Evolutionary conservation across 2,888 invertebrate species (phyloP).

Genomic region (Sericinus montela): DNA sequence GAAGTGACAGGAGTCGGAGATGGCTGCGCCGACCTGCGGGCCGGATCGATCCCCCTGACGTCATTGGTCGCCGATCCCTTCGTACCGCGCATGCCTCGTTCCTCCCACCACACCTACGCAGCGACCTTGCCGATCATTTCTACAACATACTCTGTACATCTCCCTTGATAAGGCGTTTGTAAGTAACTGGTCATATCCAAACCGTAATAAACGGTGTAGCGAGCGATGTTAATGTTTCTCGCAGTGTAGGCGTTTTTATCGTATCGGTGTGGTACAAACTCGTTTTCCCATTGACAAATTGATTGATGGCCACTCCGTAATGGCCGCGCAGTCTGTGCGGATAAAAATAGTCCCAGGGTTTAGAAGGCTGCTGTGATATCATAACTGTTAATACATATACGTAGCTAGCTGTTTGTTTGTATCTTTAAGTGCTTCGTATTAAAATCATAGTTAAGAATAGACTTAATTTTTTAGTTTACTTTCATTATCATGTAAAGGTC

Average conservation of each 20-base stretch:
- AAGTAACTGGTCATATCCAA: neutral
- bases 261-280: slow-evolving; percentile 34
- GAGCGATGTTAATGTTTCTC: neutral
- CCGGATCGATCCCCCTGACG: slow-evolving; percentile 67
- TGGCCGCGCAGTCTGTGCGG: slow-evolving; percentile 21
- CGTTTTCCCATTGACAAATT: slow-evolving; percentile 60
- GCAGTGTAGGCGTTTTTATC: slow-evolving; percentile 24
- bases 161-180: slow-evolving; percentile 16
- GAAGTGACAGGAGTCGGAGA: slow-evolving; percentile 42
- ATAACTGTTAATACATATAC: too few relatives aligned
- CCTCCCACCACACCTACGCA: slow-evolving; percentile 27
- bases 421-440: too few relatives aligned
- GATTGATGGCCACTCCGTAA: slow-evolving; percentile 47
- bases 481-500: too few relatives aligned
- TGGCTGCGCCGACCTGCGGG: slow-evolving; percentile 27
- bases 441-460: too few relatives aligned
- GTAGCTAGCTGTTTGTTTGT: too few relatives aligned
- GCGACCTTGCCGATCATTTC: slow-evolving; percentile 2
- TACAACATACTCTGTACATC: slow-evolving; percentile 28
- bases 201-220: neutral
- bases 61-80: slow-evolving; percentile 43
- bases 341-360: slow-evolving; percentile 25
- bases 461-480: too few relatives aligned
- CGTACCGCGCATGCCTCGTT: slow-evolving; percentile 33
- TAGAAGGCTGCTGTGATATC: neutral